Evolutionary conservation across 1,140 invertebrate species (phyloP).

Genomic region (Cryptotermes secundus): DNA sequence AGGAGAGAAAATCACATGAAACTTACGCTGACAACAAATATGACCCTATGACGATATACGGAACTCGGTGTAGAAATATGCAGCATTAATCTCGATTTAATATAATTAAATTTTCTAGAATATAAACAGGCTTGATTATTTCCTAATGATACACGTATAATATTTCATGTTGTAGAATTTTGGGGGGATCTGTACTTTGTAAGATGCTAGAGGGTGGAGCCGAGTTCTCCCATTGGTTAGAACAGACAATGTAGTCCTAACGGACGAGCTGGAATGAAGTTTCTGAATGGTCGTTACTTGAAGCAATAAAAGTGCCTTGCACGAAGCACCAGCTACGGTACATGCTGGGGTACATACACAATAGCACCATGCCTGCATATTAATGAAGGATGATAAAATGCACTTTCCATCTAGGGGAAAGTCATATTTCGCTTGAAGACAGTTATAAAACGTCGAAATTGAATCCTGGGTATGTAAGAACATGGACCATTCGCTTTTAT

Average conservation of each 20-base stretch:
- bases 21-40: not conserved
- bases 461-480: not conserved
- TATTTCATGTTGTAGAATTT: not conserved
- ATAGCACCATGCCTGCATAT: not conserved
- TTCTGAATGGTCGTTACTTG: not conserved
- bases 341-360: not conserved
- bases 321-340: not conserved
- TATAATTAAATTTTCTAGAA: not conserved
- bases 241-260: slow-evolving; percentile 8
- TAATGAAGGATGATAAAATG: not conserved
- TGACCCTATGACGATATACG: not conserved
- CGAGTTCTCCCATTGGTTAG: not conserved
- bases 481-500: not conserved
- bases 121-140: not conserved
- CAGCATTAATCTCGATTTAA: no score
- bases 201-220: not conserved
- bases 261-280: not conserved
- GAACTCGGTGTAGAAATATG: not conserved
- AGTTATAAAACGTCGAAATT: not conserved
- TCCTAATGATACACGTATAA: not conserved
- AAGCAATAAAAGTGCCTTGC: not conserved
- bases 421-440: not conserved
- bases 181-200: not conserved
- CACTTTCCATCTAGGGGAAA: not conserved
- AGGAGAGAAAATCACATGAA: no score